Conservation (phyloP, 2,888 invertebrate genomes). For the Zaprionus lineosus region DNA sequence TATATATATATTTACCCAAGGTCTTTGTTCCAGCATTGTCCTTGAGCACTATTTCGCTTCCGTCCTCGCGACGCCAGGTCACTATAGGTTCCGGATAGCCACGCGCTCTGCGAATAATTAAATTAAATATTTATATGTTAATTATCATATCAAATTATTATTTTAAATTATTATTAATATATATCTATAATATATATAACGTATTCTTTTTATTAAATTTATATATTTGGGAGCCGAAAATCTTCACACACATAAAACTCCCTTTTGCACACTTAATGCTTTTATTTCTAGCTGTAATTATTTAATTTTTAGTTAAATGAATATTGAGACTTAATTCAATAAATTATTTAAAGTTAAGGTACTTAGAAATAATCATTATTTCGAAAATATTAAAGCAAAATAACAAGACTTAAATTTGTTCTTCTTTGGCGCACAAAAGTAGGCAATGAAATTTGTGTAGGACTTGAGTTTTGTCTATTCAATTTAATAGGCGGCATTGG, state of each 20-base stretch:
- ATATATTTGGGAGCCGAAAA: no score
- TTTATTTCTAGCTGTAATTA: no score
- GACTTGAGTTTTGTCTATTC: constrained; percentile 53
- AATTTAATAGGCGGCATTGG: constrained; percentile 59
- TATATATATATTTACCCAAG: constrained; percentile 84
- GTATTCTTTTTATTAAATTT: no score
- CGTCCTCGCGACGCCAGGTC: constrained; percentile 93
- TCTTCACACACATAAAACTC: no score
- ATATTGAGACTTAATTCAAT: no score
- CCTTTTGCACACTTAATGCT: no score
- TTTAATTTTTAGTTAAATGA: no score
- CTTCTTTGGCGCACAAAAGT: constrained; percentile 25
- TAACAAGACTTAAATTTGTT: no score
- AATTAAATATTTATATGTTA: not conserved
- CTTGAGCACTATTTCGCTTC: constrained; percentile 90
- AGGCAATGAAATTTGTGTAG: constrained; percentile 34
- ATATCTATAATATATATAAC: not conserved
- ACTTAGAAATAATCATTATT: no score
- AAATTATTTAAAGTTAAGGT: no score
- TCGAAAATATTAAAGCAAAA: no score
- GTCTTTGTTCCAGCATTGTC: constrained; percentile 87
- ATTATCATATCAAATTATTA: constrained; percentile 3
- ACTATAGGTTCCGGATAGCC: constrained; percentile 92
- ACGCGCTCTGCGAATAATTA: constrained; percentile 84
- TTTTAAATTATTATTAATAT: not conserved